Percentiles rank a stretch among this genome's conserved stretches.
These are phyloP conservation scores for Chaenodraco wilsoni DNA, from an alignment of 2,797 vertebrate species.

Conservation along the genomic window DNA sequence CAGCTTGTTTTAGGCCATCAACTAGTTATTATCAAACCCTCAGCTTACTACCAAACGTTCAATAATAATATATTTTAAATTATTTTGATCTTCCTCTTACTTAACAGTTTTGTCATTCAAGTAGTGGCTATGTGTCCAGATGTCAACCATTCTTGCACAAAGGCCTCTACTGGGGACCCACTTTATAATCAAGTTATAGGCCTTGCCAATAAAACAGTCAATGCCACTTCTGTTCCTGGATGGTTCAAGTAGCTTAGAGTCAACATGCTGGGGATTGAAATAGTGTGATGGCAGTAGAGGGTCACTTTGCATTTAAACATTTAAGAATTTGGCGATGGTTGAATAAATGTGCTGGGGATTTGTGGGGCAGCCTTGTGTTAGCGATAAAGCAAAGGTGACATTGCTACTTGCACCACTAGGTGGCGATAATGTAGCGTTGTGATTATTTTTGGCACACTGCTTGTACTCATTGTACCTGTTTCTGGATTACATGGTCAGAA, in stretches of 20 bases:
- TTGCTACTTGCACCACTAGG: slow-evolving; percentile 40
- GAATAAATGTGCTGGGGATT: slow-evolving; percentile 46
- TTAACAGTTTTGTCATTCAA: slow-evolving; percentile 41
- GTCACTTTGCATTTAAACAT: slow-evolving; percentile 29
- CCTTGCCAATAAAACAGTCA: slow-evolving; percentile 58
- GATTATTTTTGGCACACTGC: background rate
- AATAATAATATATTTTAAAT: background rate
- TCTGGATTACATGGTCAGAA: slow-evolving; percentile 83
- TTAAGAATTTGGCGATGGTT: slow-evolving; percentile 44
- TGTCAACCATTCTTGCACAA: slow-evolving; percentile 58
- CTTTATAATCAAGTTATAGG: slow-evolving; percentile 56
- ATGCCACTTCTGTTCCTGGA: slow-evolving; percentile 64
- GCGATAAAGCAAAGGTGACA: background rate
- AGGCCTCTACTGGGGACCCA: slow-evolving; percentile 59
- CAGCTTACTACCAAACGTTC: background rate
- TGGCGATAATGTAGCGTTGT: slow-evolving; percentile 34
- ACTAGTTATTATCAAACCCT: slow-evolving; percentile 1
- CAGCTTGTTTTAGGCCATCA: background rate
- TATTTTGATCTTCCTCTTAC: slow-evolving; percentile 23
- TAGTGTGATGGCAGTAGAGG: slow-evolving; percentile 38
- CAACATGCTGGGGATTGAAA: slow-evolving; percentile 44
- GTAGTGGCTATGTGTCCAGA: slow-evolving; percentile 39
- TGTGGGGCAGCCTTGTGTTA: slow-evolving; percentile 10
- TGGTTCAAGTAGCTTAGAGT: slow-evolving; percentile 43
- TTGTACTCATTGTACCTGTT: slow-evolving; percentile 47